Base-by-base conservation (phyloP, 2,113 vertebrate genomes). In the Corythaeola cristata region DNA sequence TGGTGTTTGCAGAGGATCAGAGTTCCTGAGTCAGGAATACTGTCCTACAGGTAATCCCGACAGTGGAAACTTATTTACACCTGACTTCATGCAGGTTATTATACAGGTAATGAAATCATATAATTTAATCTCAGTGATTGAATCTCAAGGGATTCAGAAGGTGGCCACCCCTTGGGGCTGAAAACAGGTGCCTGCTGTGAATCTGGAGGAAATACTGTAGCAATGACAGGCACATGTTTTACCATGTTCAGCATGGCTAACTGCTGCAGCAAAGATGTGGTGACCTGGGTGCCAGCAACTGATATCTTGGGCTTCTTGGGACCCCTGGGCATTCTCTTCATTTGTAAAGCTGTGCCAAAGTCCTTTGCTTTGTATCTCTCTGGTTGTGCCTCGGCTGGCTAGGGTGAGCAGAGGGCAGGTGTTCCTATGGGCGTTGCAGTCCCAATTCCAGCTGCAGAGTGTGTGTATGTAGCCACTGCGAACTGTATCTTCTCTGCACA, bases 391-490 rank as follows among this genome's bases (percentile, higher is more conserved):
- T 23, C 0, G 12, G 7, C 28, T 73, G 39, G n/a, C 21, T 32
- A 24, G n/a, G 8, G 28, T 33, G 44, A 50, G 56, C 6, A 9
- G 77, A 52, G 26, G n/a, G 19, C 28, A 12, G 6, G 5, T 63
- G 9, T 49, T 84, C 24, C 62, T 35, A 9, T 1, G 10, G 41
- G 13, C 27, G 44, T 20, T 50, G 22, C 33, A 44, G 14, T 68
- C 33, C 12, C 16, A 11, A 45, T 67, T 62, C 17, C 68, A 87
- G 41, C 16, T 85, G 39, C 39, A 35, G 44, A 72, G n/a, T 26
- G 6, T 26, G 6, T 6, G 5, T 13, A 14, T 41, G 8, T 3
- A 81, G 37, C 7, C 21, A 12, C 5, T 23, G 45, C 1, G 1
- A 41, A 12, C 5, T 26, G 11, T 9, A 50, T 45, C 63, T 62